Evolutionary conservation across 2,113 vertebrate species (phyloP).

Genomic region (Mirza zaza): DNA sequence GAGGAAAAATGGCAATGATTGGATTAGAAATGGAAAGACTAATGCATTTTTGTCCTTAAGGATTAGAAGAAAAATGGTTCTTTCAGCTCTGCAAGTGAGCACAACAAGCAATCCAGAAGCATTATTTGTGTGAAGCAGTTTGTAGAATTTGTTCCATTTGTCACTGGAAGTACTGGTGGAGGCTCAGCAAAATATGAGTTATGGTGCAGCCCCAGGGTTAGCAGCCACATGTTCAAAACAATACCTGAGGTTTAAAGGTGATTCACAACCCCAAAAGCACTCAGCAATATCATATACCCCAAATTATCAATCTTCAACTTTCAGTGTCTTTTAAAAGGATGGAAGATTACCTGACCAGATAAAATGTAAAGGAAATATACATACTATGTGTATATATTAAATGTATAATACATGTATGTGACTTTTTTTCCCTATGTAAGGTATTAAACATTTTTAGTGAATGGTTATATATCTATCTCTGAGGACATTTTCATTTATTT

Average conservation of each 20-base stretch:
- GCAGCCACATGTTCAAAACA: constrained; percentile 50
- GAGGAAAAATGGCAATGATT: constrained; percentile 68
- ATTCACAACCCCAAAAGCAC: constrained; percentile 51
- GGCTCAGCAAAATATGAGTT: constrained; percentile 66
- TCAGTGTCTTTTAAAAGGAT: neutral
- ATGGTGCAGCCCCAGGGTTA: constrained; percentile 58
- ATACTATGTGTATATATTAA: neutral
- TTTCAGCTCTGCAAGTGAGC: constrained; percentile 71
- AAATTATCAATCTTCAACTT: neutral
- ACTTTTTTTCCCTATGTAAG: neutral
- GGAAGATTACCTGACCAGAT: neutral
- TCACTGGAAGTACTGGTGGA: constrained; percentile 75
- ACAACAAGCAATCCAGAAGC: constrained; percentile 78
- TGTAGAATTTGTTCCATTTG: constrained; percentile 76
- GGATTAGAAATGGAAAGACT: constrained; percentile 74
- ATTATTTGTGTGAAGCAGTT: constrained; percentile 75
- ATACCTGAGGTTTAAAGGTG: constrained; percentile 63
- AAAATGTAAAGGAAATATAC: neutral
- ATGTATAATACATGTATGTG: neutral
- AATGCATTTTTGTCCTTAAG: constrained; percentile 79
- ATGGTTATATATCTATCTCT: neutral
- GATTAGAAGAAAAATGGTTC: constrained; percentile 82
- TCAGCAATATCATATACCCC: neutral
- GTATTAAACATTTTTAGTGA: neutral
- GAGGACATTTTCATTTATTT: neutral